phyloP scores from a whole-genome alignment of 2,797 vertebrate species.

The Lagodon rhomboides region DNA sequence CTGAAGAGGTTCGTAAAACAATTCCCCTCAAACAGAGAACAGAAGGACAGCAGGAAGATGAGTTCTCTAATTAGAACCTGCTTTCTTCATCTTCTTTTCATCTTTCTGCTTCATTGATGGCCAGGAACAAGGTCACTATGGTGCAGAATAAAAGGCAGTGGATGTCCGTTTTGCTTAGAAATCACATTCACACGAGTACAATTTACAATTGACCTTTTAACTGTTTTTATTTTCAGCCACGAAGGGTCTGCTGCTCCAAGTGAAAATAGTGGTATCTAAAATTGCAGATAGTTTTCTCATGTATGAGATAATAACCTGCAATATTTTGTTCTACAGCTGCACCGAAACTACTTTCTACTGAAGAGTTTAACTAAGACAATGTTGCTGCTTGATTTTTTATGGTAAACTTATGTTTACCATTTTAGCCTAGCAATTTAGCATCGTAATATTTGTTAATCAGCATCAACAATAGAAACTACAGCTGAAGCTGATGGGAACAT shows the following conservation, averaged over 20 bases:
- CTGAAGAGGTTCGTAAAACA: conserved; percentile 44
- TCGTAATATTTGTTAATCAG: not conserved
- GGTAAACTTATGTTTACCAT: not conserved
- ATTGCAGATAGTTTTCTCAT: not conserved
- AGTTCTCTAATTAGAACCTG: conserved; percentile 22
- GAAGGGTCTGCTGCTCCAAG: not conserved
- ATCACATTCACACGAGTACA: not conserved
- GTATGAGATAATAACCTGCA: not conserved
- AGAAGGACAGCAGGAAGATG: conserved; percentile 48
- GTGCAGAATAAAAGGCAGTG: not conserved
- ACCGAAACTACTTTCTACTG: not conserved
- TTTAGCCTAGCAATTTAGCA: not conserved
- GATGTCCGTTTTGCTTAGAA: not conserved
- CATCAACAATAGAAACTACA: not conserved
- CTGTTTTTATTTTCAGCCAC: not conserved
- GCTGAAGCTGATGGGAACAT: not conserved
- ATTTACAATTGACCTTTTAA: not conserved
- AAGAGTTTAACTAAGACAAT: not conserved
- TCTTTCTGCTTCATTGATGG: conserved; percentile 14
- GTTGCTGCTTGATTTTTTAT: not conserved
- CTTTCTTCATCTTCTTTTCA: conserved; percentile 40
- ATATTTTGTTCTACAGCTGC: not conserved
- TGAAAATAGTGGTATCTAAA: not conserved
- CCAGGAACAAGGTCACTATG: not conserved
- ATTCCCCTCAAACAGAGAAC: conserved; percentile 58